phyloP scores from a whole-genome alignment of 2,113 vertebrate genomes.

The Martes martes region DNA sequence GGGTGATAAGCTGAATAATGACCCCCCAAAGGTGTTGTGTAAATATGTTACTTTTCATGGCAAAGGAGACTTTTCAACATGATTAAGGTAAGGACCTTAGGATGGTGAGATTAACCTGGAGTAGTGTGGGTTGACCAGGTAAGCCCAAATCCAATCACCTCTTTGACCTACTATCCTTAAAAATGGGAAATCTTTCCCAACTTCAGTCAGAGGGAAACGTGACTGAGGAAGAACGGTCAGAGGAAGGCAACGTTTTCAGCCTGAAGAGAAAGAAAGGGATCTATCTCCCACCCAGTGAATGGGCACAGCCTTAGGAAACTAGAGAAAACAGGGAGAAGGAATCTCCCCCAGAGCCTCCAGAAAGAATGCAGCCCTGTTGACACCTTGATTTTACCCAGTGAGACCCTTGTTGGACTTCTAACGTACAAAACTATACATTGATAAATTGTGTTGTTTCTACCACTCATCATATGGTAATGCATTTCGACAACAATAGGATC shows the following conservation, averaged over 20 bases:
- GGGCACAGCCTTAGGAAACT: background rate
- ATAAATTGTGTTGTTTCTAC: background rate
- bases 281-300: background rate
- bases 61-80: background rate
- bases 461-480: background rate
- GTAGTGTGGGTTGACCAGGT: background rate
- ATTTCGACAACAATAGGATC: background rate
- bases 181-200: fast-evolving
- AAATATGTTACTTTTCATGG: background rate
- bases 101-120: background rate
- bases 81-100: background rate
- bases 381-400: background rate
- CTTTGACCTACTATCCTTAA: background rate
- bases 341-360: background rate
- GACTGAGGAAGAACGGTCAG: background rate
- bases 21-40: fast-evolving
- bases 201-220: background rate
- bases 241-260: fast-evolving
- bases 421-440: background rate
- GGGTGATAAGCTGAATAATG: too few relatives aligned
- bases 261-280: background rate
- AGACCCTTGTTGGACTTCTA: background rate
- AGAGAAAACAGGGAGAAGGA: background rate
- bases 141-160: background rate
- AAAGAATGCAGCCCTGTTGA: background rate